A percentile compares a stretch with the other conserved stretches of the same genome.
These are phyloP conservation scores for Eustalomyia histrio DNA, from an alignment of 2,888 invertebrate genomes.

Conservation along the genomic window DNA sequence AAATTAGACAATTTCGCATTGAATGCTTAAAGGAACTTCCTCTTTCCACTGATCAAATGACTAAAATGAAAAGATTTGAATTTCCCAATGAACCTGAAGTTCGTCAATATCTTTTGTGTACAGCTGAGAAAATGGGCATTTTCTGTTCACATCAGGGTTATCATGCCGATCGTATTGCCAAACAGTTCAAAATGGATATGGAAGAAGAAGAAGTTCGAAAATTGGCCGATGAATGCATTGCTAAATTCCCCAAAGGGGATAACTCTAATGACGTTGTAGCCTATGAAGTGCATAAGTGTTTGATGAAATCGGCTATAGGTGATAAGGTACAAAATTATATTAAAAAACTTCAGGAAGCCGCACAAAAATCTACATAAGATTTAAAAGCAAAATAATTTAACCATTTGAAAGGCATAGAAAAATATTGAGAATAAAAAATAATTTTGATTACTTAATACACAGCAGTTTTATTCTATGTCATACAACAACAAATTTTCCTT, in stretches of 20 bases:
- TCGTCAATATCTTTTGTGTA: conserved; percentile 74
- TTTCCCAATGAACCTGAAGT: conserved; percentile 73
- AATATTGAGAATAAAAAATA: too few relatives aligned
- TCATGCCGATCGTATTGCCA: conserved; percentile 75
- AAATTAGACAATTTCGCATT: conserved; percentile 72
- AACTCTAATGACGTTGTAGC: conserved; percentile 74
- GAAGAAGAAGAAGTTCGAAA: conserved; percentile 73
- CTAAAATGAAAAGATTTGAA: conserved; percentile 71
- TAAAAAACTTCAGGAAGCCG: conserved; percentile 69
- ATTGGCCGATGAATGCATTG: conserved; percentile 74
- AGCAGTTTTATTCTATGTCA: too few relatives aligned
- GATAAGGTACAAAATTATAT: conserved; percentile 73
- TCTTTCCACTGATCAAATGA: conserved; percentile 68
- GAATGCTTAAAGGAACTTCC: conserved; percentile 72
- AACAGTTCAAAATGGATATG: conserved; percentile 76
- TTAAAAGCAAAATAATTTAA: too few relatives aligned
- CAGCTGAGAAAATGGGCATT: conserved; percentile 72
- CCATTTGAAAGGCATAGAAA: too few relatives aligned
- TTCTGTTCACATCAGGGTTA: conserved; percentile 74
- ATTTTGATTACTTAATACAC: too few relatives aligned
- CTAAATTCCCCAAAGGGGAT: conserved; percentile 72
- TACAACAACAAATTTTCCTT: too few relatives aligned
- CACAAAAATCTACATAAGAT: background rate
- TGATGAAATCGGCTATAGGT: conserved; percentile 75
- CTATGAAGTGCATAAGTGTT: conserved; percentile 76